Percentiles rank a stretch among this genome's conserved stretches.
Evolutionary conservation across 2,797 vertebrate genomes (phyloP).

Genomic region (Cetoscarus ocellatus): DNA sequence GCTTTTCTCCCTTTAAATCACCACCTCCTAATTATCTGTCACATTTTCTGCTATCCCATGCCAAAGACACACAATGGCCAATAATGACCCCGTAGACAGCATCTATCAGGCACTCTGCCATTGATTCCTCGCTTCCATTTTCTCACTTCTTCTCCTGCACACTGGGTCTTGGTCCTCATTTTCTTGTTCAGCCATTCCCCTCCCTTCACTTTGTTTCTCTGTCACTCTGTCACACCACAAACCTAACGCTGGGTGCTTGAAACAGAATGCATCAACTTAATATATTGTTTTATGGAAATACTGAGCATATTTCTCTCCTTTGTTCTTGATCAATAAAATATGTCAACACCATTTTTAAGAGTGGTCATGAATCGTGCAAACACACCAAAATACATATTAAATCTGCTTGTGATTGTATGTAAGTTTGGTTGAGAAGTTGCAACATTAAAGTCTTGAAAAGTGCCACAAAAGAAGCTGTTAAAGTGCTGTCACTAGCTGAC

Average conservation of each 20-base stretch:
- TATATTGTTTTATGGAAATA: slow-evolving; percentile 56
- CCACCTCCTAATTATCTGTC: slow-evolving; percentile 89
- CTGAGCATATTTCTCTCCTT: slow-evolving; percentile 36
- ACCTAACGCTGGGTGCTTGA: slow-evolving; percentile 24
- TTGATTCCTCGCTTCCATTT: slow-evolving; percentile 77
- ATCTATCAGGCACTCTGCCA: slow-evolving; percentile 83
- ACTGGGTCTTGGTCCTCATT: slow-evolving; percentile 28
- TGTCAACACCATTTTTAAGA: slow-evolving; percentile 33
- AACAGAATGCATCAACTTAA: slow-evolving; percentile 55
- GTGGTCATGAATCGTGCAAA: slow-evolving; percentile 27
- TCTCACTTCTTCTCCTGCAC: slow-evolving; percentile 48
- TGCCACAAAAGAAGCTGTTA: slow-evolving; percentile 73
- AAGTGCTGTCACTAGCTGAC: slow-evolving; percentile 72
- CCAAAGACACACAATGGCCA: slow-evolving; percentile 86
- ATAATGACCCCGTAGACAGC: slow-evolving; percentile 86
- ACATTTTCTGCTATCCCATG: slow-evolving; percentile 86
- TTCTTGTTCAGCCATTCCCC: slow-evolving; percentile 43
- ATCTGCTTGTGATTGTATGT: slow-evolving; percentile 3
- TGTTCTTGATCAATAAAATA: slow-evolving; percentile 48
- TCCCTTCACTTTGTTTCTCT: slow-evolving; percentile 55
- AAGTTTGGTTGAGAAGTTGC: slow-evolving; percentile 61
- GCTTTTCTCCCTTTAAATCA: slow-evolving; percentile 84
- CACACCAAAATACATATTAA: slow-evolving; percentile 28
- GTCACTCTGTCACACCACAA: slow-evolving; percentile 35
- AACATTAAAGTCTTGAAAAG: slow-evolving; percentile 70